phyloP scores from a whole-genome alignment of 2,797 vertebrate genomes.

The Myotis myotis region DNA sequence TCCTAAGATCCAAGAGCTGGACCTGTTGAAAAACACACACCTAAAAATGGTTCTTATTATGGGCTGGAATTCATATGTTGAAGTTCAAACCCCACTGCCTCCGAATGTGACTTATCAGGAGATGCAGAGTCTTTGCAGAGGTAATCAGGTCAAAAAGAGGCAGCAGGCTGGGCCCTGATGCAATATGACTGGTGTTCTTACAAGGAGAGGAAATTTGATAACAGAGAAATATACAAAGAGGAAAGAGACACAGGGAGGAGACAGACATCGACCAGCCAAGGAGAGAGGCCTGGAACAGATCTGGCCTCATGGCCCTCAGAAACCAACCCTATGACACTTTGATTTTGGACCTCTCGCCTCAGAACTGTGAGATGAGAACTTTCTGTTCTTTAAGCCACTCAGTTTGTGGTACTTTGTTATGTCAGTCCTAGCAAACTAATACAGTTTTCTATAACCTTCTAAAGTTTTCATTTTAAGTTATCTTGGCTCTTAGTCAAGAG shows the following conservation, averaged over 20 bases:
- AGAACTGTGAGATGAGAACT: not conserved
- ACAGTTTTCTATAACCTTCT: not conserved
- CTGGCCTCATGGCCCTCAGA: not conserved
- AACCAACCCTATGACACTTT: not conserved
- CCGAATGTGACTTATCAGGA: not conserved
- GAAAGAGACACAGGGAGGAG: not conserved
- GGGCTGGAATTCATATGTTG: not conserved
- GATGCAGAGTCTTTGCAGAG: not conserved
- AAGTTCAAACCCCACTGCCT: not conserved
- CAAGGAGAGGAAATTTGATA: slow-evolving; percentile 1
- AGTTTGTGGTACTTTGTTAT: not conserved
- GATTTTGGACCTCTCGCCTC: not conserved
- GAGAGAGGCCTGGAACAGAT: not conserved
- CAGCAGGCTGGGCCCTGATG: not conserved
- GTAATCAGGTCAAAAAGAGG: not conserved
- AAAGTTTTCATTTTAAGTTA: not conserved
- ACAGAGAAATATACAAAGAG: not conserved
- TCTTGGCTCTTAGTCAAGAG: not conserved
- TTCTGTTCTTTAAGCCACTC: not conserved
- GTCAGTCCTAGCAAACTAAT: not conserved
- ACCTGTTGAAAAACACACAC: not conserved
- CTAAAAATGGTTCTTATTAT: not conserved
- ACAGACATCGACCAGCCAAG: not conserved
- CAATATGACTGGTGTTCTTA: not conserved
- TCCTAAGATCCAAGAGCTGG: not conserved